Evolutionary conservation across 2,797 vertebrate genomes (phyloP), one percentile per base, ranked within the genome.

Genomic region (Salarias fasciatus): DNA sequence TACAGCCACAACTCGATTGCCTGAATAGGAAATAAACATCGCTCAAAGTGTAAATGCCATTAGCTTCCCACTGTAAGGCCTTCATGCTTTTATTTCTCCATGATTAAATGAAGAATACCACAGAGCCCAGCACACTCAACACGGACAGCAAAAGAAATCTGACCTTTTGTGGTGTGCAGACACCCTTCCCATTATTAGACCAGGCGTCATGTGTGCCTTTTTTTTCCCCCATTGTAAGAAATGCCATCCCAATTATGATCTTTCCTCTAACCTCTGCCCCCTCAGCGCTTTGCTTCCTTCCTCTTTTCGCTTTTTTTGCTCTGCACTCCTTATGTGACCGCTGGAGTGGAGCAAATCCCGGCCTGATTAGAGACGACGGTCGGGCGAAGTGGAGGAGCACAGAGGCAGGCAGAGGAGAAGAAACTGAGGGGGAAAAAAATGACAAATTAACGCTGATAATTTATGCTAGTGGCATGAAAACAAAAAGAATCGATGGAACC

Each of bases 191-290:
- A 11, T 57, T 51, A 84, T 84, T 82, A 87, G 47, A 70, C 51
- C 14, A 1, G 47, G 33, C 48, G 35, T 72, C 56, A 60, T 55
- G 13, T 56, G 11, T 5, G 8, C 9, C 14, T 41, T 35, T 33
- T 41, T 42, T 18, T 58, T 35, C 47, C 35, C 35, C 43, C 48
- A 30, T 15, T 37, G 31, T 24, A 51, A 63, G 77, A 74, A 82
- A 82, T 82, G 82, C 80, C 83, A 83, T 59, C 44, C 64, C 54
- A 74, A 77, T 80, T 82, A 82, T 63, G 56, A 81, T 63, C 53
- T 72, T 53, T 68, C 35, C 49, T 72, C 66, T 45, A 53, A 67
- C 81, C 63, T 73, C 60, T 6, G 52, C 15, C 49, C 18, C 44
- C 42, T 75, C 37, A 50, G 24, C 56, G 54, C 28, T 43, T 65